Conservation (phyloP, 2,797 vertebrate species). For the Smutsia gigantea region DNA sequence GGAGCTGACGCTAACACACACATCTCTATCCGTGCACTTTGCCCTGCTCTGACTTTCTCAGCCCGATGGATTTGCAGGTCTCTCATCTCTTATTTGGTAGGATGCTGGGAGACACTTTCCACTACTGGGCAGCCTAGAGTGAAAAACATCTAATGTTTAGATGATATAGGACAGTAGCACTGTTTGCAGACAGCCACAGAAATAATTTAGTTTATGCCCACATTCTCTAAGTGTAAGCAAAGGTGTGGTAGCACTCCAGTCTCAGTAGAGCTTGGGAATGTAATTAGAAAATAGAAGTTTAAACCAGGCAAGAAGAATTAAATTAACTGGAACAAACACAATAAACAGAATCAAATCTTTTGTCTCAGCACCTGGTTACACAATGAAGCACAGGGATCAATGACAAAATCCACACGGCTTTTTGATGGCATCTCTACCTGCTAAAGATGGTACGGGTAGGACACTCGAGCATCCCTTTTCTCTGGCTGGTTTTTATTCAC, state of each 20-base stretch:
- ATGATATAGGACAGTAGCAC: neutral
- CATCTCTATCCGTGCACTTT: neutral
- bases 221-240: slow-evolving; percentile 7
- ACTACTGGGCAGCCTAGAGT: neutral
- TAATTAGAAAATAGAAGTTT: slow-evolving; percentile 80
- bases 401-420: slow-evolving; percentile 32
- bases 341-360: slow-evolving; percentile 75
- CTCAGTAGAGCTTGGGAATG: slow-evolving; percentile 57
- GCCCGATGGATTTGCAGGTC: neutral
- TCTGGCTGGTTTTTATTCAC: slow-evolving; percentile 35
- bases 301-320: slow-evolving; percentile 74
- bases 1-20: neutral
- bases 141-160: neutral
- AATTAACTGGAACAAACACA: slow-evolving; percentile 77
- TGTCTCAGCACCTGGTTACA: slow-evolving; percentile 68
- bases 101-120: neutral
- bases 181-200: neutral
- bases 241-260: neutral
- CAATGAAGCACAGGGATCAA: slow-evolving; percentile 25
- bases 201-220: slow-evolving; percentile 13
- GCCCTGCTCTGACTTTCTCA: neutral
- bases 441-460: neutral
- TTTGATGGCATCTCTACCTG: neutral
- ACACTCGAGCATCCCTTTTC: neutral
- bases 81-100: neutral